These are phyloP conservation scores for Jordanella pulchra DNA, from an alignment of 2,797 vertebrate genomes.

Conservation along the genomic window DNA sequence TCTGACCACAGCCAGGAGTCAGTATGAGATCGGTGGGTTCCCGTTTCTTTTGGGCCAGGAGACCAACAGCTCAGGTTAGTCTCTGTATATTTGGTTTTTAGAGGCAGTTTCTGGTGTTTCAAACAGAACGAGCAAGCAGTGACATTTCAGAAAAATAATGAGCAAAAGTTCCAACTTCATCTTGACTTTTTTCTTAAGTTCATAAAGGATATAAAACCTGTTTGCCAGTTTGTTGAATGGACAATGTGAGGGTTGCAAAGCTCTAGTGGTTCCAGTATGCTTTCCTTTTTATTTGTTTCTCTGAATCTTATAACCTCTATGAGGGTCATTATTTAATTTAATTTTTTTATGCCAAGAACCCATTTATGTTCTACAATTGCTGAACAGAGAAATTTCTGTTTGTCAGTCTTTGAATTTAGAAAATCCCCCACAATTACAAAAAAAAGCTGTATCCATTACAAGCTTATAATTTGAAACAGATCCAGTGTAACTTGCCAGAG, in stretches of 20 bases:
- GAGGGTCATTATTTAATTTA: no score
- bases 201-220: no score
- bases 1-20: slow-evolving; percentile 88
- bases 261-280: neutral
- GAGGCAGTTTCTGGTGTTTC: neutral
- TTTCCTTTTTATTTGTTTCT: neutral
- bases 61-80: slow-evolving; percentile 85
- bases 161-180: no score
- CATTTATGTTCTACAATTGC: neutral
- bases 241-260: neutral
- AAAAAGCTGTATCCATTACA: neutral
- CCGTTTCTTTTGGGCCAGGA: slow-evolving; percentile 91
- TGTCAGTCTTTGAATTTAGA: neutral
- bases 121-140: neutral
- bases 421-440: neutral
- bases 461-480: no score
- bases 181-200: no score
- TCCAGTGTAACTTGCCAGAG: neutral
- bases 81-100: neutral
- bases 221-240: neutral
- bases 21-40: slow-evolving; percentile 88
- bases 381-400: neutral
- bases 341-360: neutral
- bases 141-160: no score
- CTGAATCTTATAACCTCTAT: neutral